Percentiles rank a stretch among this genome's conserved stretches.
These are phyloP conservation scores for Copidosoma floridanum DNA, from an alignment of 1,140 invertebrate genomes.

Conservation along the genomic window DNA sequence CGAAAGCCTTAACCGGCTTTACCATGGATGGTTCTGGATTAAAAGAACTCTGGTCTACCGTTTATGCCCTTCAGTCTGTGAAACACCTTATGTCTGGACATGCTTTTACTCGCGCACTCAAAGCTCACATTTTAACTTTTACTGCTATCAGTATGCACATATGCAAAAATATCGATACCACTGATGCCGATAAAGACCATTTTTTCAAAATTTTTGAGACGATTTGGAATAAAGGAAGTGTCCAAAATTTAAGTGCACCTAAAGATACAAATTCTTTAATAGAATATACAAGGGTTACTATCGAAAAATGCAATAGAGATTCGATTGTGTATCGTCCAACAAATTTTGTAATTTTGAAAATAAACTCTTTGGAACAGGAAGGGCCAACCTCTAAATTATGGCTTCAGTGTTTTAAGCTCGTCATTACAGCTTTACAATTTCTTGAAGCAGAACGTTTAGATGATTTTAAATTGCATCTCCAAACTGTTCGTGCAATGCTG, in stretches of 20 bases:
- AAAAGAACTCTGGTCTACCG: not conserved
- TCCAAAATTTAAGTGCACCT: not conserved
- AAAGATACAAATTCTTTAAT: not conserved
- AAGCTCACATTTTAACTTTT: not conserved
- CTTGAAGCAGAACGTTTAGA: too few relatives aligned
- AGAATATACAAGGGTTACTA: not conserved
- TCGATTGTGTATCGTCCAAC: not conserved
- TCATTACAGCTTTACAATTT: not conserved
- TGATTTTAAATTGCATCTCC: not conserved
- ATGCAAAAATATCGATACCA: not conserved
- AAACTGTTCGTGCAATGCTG: slow-evolving; percentile 32
- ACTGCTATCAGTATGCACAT: not conserved
- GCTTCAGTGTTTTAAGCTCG: not conserved
- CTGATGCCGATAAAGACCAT: too few relatives aligned
- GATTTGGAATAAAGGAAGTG: too few relatives aligned
- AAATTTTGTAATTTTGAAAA: not conserved
- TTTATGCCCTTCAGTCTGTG: slow-evolving; percentile 2
- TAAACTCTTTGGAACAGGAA: not conserved
- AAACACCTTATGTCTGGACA: not conserved
- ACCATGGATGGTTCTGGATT: slow-evolving; percentile 7
- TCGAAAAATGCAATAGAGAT: not conserved
- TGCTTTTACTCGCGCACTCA: not conserved
- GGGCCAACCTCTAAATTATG: too few relatives aligned
- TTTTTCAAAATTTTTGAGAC: too few relatives aligned
- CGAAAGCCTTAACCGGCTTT: too few relatives aligned